These are phyloP conservation scores for Digitonthophagus gazella DNA, from an alignment of 2,888 invertebrate genomes.

Conservation along the genomic window DNA sequence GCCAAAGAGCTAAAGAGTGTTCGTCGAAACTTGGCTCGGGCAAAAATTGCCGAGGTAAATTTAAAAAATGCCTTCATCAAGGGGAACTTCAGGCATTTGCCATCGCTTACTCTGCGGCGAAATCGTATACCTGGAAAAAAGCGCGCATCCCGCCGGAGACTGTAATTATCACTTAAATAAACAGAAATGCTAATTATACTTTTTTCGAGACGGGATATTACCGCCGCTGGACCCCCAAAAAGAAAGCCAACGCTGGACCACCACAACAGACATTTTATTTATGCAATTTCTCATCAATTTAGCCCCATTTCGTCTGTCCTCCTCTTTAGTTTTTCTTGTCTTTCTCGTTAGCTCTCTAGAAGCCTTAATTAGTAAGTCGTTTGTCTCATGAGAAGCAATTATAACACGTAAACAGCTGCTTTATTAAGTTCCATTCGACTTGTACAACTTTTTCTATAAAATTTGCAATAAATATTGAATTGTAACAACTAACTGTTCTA, in stretches of 20 bases:
- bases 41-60: slow-evolving; percentile 5
- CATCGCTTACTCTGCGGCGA: slow-evolving; percentile 7
- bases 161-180: slow-evolving; percentile 25
- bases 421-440: neutral
- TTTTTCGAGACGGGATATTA: slow-evolving; percentile 16
- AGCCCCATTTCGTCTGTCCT: slow-evolving; percentile 19
- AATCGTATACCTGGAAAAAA: slow-evolving; percentile 18
- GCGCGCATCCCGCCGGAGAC: slow-evolving; percentile 13
- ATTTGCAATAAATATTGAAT: neutral
- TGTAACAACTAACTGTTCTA: no score
- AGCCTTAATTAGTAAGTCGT: slow-evolving; percentile 18
- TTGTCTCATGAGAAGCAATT: slow-evolving; percentile 28
- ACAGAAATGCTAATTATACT: slow-evolving; percentile 26
- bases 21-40: neutral
- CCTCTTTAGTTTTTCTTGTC: slow-evolving; percentile 19
- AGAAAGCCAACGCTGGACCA: slow-evolving; percentile 22
- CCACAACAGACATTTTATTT: slow-evolving; percentile 27
- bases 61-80: slow-evolving; percentile 16
- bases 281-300: slow-evolving; percentile 28
- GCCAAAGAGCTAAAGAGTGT: neutral
- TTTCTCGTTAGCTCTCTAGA: neutral
- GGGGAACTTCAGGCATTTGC: slow-evolving; percentile 11
- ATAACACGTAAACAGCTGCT: slow-evolving; percentile 6
- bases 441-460: neutral
- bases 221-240: slow-evolving; percentile 8